Percentiles rank a stretch among this genome's conserved stretches.
Conservation (phyloP, 2,888 invertebrate genomes). For the Luperina testacea region DNA sequence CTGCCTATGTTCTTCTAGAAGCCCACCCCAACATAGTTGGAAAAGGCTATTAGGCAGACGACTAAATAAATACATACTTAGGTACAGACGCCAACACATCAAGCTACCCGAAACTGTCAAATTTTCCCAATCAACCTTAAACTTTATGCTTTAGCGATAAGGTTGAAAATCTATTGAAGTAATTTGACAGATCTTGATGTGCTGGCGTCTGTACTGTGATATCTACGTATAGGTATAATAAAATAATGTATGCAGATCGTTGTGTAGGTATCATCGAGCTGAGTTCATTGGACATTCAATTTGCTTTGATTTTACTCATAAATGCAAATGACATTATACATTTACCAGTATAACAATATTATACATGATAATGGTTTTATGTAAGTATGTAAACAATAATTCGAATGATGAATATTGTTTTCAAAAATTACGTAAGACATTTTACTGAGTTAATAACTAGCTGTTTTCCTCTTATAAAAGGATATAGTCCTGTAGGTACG, state of each 20-base stretch:
- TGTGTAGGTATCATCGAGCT: background rate
- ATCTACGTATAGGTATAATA: background rate
- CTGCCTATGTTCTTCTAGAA: background rate
- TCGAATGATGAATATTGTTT: background rate
- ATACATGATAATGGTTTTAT: background rate
- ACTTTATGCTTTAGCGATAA: too few species aligned
- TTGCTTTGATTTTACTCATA: conserved; percentile 18
- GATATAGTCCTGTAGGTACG: background rate
- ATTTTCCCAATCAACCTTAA: too few species aligned
- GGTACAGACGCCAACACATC: too few species aligned
- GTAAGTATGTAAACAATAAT: background rate
- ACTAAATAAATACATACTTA: too few species aligned
- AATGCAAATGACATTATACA: background rate
- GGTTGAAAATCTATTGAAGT: too few species aligned
- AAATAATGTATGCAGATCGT: conserved; percentile 10
- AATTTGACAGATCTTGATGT: too few species aligned
- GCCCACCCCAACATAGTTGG: too few species aligned
- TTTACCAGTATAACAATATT: background rate
- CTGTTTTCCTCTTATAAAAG: background rate
- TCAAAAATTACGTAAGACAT: background rate
- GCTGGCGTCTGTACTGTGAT: too few species aligned
- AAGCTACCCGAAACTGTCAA: too few species aligned
- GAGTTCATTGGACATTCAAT: conserved; percentile 30
- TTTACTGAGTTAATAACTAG: background rate
- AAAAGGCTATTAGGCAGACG: too few species aligned